A percentile compares a stretch with the other conserved stretches of the same genome.
These are phyloP conservation scores for Aptenodytes patagonicus DNA, from an alignment of 2,113 vertebrate genomes.

Conservation along the genomic window DNA sequence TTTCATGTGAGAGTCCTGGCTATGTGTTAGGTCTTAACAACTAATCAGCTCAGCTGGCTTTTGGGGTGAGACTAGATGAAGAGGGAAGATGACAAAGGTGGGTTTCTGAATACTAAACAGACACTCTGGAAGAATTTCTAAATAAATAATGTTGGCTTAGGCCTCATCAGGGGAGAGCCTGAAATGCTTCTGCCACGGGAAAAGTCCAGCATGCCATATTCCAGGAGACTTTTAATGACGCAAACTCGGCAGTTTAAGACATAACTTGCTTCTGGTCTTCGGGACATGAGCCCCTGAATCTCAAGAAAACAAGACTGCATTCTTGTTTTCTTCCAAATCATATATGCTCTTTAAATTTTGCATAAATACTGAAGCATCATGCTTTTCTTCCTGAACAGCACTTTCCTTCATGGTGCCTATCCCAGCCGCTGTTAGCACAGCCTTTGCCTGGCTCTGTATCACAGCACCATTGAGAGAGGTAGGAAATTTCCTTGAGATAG, in stretches of 20 bases:
- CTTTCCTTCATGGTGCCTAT: background rate
- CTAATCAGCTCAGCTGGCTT: background rate
- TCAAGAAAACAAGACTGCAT: background rate
- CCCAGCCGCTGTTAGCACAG: background rate
- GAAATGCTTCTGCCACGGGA: background rate
- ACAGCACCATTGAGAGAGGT: background rate
- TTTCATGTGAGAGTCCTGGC: background rate
- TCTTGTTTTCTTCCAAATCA: background rate
- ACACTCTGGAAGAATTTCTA: constrained; percentile 22
- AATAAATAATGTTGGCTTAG: background rate
- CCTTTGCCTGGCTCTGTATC: background rate
- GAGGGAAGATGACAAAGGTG: background rate
- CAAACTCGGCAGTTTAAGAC: background rate
- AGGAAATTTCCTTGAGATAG: background rate
- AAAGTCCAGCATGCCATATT: background rate
- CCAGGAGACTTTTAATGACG: background rate
- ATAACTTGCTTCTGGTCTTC: background rate
- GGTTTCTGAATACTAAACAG: constrained; percentile 11
- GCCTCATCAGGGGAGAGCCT: background rate
- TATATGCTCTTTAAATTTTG: background rate
- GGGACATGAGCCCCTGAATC: background rate
- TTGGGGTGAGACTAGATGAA: background rate
- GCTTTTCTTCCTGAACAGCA: background rate
- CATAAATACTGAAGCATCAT: background rate
- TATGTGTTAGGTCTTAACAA: background rate